phyloP scores from a whole-genome alignment of 2,888 invertebrate genomes.

The Labia minor region DNA sequence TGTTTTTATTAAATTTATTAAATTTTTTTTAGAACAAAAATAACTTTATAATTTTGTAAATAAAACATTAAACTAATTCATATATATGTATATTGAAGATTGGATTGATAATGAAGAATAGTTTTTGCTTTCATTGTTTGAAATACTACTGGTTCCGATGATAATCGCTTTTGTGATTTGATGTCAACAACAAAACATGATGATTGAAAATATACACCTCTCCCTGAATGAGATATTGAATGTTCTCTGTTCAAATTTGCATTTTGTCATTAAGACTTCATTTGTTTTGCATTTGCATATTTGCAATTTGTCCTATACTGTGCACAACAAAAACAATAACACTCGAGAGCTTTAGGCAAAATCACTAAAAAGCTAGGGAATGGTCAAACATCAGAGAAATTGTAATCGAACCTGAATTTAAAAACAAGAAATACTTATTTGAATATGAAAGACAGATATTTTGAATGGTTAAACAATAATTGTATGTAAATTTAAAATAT shows the following conservation, averaged over 20 bases:
- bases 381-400: not conserved
- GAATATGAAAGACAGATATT: not conserved
- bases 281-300: constrained; percentile 13
- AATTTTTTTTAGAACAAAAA: too few species aligned
- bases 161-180: not conserved
- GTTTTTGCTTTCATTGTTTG: too few species aligned
- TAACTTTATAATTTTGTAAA: too few species aligned
- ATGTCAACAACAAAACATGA: not conserved
- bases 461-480: too few species aligned
- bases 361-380: not conserved
- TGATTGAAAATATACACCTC: constrained; percentile 2
- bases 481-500: too few species aligned
- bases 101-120: too few species aligned
- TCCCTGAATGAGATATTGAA: not conserved
- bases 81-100: too few species aligned
- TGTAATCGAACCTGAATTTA: not conserved
- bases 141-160: too few species aligned
- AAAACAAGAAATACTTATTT: not conserved
- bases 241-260: constrained; percentile 1
- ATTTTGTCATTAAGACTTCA: constrained; percentile 13
- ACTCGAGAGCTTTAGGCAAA: not conserved
- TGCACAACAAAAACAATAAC: constrained; percentile 8
- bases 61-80: too few species aligned
- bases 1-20: too few species aligned
- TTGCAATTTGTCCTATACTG: not conserved